These are phyloP conservation scores for Percina caprodes DNA, from an alignment of 2,113 vertebrate species.

Conservation along the genomic window DNA sequence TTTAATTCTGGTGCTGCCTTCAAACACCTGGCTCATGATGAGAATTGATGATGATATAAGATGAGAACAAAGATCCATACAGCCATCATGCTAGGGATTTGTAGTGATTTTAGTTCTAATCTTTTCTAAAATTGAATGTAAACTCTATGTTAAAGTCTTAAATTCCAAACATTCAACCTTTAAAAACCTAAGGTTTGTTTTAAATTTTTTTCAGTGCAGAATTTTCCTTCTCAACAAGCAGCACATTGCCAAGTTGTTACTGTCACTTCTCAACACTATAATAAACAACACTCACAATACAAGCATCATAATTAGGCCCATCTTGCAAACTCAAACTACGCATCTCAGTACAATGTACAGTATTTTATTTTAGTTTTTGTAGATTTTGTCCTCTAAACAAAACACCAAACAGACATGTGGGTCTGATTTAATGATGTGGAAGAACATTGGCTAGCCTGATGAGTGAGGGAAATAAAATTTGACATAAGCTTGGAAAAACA, in stretches of 20 bases:
- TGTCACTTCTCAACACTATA: background rate
- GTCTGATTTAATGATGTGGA: slow-evolving; percentile 21
- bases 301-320: background rate
- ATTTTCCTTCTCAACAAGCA: background rate
- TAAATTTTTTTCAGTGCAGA: background rate
- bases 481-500: background rate
- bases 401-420: slow-evolving; percentile 21
- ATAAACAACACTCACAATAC: background rate
- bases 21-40: background rate
- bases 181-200: background rate
- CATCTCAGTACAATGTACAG: background rate
- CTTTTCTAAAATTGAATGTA: background rate
- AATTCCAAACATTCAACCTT: background rate
- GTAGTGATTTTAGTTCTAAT: background rate
- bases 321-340: background rate
- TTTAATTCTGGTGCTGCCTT: background rate
- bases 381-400: background rate
- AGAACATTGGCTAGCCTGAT: background rate
- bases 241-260: background rate
- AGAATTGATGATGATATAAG: too few species aligned
- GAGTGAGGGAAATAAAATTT: background rate
- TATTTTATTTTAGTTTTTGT: background rate
- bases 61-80: background rate
- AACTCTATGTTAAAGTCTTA: background rate
- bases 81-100: background rate